Percentiles rank a stretch among this genome's conserved stretches.
Conservation (phyloP, 2,888 invertebrate species). For the Agrotis puta region DNA sequence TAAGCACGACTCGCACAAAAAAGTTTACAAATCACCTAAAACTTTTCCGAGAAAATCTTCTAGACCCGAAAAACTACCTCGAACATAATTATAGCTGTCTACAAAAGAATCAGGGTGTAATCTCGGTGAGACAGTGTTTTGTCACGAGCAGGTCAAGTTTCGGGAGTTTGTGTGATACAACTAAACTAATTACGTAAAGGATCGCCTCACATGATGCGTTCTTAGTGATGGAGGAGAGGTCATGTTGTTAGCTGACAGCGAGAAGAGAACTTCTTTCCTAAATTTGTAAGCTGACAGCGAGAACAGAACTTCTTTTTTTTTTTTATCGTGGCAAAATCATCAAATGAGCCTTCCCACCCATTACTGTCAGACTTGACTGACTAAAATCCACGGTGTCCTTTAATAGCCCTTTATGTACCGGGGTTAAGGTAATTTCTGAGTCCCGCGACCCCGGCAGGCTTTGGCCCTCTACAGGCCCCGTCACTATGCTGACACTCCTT, state of each 20-base stretch:
- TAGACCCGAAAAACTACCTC: constrained; percentile 12
- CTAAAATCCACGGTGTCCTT: too few species aligned
- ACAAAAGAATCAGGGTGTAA: constrained; percentile 35
- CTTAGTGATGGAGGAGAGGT: constrained; percentile 3
- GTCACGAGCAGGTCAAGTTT: constrained; percentile 49
- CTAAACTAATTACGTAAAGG: constrained; percentile 60
- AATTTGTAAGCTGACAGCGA: too few species aligned
- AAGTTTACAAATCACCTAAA: constrained; percentile 16
- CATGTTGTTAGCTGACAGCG: background rate
- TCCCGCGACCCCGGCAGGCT: too few species aligned
- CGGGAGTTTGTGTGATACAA: constrained; percentile 39
- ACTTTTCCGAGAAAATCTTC: constrained; percentile 14
- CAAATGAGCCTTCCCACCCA: too few species aligned
- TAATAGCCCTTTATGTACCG: too few species aligned
- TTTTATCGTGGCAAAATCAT: too few species aligned
- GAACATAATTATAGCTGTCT: constrained; percentile 43
- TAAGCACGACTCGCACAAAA: too few species aligned
- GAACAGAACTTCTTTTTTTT: too few species aligned
- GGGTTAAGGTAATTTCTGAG: too few species aligned
- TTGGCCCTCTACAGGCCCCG: too few species aligned
- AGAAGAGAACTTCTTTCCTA: background rate
- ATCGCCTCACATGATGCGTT: constrained; percentile 40
- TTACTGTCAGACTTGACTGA: too few species aligned
- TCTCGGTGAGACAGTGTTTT: constrained; percentile 36
- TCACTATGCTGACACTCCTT: too few species aligned